Base-by-base conservation (phyloP, 2,888 invertebrate genomes). In the Neoitamus cyanurus region DNA sequence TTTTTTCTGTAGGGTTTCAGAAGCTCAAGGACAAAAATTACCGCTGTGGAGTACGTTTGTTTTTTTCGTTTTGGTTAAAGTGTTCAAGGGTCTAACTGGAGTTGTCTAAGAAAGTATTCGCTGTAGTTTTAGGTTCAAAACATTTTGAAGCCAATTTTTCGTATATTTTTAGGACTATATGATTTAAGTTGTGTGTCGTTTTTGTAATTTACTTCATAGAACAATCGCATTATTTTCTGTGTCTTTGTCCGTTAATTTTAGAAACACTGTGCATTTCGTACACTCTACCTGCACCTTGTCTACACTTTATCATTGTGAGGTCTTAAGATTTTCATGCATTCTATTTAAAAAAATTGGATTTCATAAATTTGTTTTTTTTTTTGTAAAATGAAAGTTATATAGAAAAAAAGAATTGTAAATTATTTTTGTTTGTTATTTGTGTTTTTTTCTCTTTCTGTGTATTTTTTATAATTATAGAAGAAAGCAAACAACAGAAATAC, bases 401-500 rank as follows among this genome's bases (percentile, higher is more conserved):
- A 9, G 9, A 28, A 72, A 68, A 34, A 48, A 31, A 15, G 11
- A 30, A 30, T 31, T 31, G 25, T 58, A 58, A 70, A 70, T 28
- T n/a, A 30, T 80, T 77, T 78, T 75, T 58, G 20, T 70, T 48
- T 80, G 37, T 72, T 82, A 80, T 84, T 84, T 75, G 42, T 83
- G 36, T 85, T 75, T 85, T 48, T 58, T 85, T 69, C 37, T 75
- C 68, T 37, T 83, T 83, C 58, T 83, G 36, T 48, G 34, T 73
- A 37, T 72, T 72, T 86, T 85, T 83, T 84, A 77, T 58, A 58
- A 84, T 86, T 86, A 84, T 86, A 87, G 87, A 85, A 80, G 77
- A 85, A 84, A 85, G 83, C 85, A 85, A 88, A 87, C 87, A 89
- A 83, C 87, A 88, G 82, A 86, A 87, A 87, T 87, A 58, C 83